These are phyloP conservation scores for Chelonia mydas DNA, from an alignment of 2,797 vertebrate genomes.

Conservation along the genomic window DNA sequence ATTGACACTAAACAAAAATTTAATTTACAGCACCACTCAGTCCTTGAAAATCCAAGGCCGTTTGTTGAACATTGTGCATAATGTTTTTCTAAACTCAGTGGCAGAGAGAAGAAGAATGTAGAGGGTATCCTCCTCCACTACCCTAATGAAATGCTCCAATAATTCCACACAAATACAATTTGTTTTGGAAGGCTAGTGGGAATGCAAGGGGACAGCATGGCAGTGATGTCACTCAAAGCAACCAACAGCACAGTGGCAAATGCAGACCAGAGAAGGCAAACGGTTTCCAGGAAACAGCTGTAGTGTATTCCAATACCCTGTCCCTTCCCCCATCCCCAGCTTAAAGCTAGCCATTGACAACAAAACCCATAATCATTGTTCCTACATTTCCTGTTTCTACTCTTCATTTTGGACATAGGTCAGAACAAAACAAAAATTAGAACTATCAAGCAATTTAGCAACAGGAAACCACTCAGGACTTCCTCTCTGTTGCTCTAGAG, in stretches of 20 bases:
- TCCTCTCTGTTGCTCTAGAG: background rate
- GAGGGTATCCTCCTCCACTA: fast-evolving
- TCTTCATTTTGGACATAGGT: background rate
- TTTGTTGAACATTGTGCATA: background rate
- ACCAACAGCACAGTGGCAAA: background rate
- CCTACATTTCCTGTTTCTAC: background rate
- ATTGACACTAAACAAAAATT: constrained; percentile 52
- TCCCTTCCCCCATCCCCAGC: constrained; percentile 17
- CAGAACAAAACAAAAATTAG: no score
- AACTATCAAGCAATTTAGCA: background rate
- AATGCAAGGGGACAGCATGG: background rate
- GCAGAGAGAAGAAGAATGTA: constrained; percentile 18
- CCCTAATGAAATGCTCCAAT: constrained; percentile 22
- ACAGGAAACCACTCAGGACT: background rate
- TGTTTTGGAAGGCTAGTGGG: background rate
- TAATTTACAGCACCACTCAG: constrained; percentile 15
- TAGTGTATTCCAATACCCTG: background rate
- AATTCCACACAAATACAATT: background rate
- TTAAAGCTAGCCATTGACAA: constrained; percentile 22
- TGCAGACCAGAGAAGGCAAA: background rate
- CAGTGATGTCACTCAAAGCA: background rate
- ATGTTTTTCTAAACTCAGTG: background rate
- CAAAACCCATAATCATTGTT: background rate
- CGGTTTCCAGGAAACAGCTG: background rate
- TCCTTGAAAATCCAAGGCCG: constrained; percentile 55